Base-by-base conservation (phyloP, 1,140 invertebrate species). In the Hyposmocoma kahamanoa region DNA sequence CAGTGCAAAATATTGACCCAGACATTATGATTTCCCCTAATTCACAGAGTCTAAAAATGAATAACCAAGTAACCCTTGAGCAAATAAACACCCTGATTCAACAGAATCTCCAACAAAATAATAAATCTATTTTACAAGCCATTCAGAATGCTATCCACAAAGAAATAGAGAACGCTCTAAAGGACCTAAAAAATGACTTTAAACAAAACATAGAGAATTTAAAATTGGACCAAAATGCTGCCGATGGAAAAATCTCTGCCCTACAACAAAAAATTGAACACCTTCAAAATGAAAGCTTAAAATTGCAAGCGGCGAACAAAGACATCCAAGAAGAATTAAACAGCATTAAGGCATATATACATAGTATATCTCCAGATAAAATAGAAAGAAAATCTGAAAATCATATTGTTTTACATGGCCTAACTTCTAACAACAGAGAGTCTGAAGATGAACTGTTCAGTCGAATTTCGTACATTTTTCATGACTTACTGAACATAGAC, bases 331-430 rank as follows among this genome's bases (percentile, higher is more conserved):
- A 30, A 30, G 13, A 30, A 30, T 30, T n/a, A n/a, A n/a, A n/a
- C n/a, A n/a, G 28, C 28, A 30, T n/a, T 10, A 30, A 30, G 13
- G 2, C 10, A 30, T 30, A 13, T n/a, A 10, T 10, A 8, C 28
- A 30, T 30, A 10, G 13, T 13, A 30, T 13, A 10, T 13, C 10
- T n/a, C 13, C 28, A 30, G 84, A 60, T 62, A 60, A 41, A 41
- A 41, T 20, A 20, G 11, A 9, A 5, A 41, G 20, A 11, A 20
- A 20, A 41, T 20, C 15, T 8, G 38, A 41, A 41, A 41, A 41
- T 17, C 11, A n/a, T 11, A 20, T 41, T 10, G 38, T 41, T n/a
- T 20, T 41, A 17, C 38, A 41, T 41, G 38, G 38, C 18, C 18
- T 41, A 5, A 20, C 38, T 17, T n/a, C 17, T 20, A 41, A 41